phyloP scores from a whole-genome alignment of 2,797 vertebrate genomes.

The Leptoclinus maculatus region DNA sequence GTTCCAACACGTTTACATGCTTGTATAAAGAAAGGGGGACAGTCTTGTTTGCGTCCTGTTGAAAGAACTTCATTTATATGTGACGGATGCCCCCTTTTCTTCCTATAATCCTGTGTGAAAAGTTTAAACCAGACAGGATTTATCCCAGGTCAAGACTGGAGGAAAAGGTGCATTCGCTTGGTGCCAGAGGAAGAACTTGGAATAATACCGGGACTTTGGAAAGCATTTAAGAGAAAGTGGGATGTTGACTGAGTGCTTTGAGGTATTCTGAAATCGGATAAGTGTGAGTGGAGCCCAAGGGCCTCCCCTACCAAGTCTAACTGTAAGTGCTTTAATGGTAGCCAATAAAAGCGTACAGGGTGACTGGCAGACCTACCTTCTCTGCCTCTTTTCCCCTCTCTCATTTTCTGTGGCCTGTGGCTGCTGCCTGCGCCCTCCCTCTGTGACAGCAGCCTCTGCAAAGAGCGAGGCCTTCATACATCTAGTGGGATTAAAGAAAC shows the following conservation, averaged over 20 bases:
- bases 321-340: constrained; percentile 69
- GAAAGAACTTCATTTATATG: constrained; percentile 39
- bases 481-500: constrained; percentile 69
- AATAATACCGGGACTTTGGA: constrained; percentile 23
- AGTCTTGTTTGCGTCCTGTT: constrained; percentile 35
- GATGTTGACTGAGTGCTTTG: constrained; percentile 62
- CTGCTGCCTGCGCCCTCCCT: constrained; percentile 9
- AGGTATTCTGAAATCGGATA: constrained; percentile 63
- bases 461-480: constrained; percentile 53
- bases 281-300: constrained; percentile 53
- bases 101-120: constrained; percentile 44
- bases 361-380: constrained; percentile 52
- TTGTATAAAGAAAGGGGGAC: not conserved
- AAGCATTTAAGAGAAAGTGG: constrained; percentile 30
- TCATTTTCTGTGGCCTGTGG: constrained; percentile 46
- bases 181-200: constrained; percentile 14
- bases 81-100: constrained; percentile 24
- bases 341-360: constrained; percentile 61
- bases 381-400: constrained; percentile 19
- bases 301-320: constrained; percentile 35
- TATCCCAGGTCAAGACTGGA: constrained; percentile 25
- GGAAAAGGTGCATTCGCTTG: constrained; percentile 1
- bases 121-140: constrained; percentile 41
- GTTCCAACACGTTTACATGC: constrained; percentile 16
- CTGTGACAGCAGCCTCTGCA: constrained; percentile 41